Evolutionary conservation across 2,888 invertebrate genomes (phyloP), one percentile per base, ranked within the genome.

Genomic region (Machimus rusticus): DNA sequence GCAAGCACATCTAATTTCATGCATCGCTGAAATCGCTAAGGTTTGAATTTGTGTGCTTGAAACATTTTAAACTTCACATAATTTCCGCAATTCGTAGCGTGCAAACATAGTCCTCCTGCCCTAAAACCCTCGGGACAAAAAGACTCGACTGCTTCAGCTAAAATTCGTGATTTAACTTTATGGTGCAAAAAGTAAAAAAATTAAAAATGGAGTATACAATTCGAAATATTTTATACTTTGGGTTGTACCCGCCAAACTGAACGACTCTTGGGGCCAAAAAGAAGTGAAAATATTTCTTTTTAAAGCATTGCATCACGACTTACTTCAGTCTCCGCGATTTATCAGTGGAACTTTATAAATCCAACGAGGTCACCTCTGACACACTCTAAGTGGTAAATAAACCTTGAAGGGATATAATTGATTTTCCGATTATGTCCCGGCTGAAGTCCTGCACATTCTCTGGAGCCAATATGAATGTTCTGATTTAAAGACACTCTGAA

Each of bases 351-450:
- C 14, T 43, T 43, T 39, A 46, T 46, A 39, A 23, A 78, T 34
- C 19, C n/a, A 19, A 5, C 78, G 12, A 23, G 19, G 9, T 14
- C 2, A 23, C 66, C 12, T 23, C 8, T 23, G 66, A 66, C 66
- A 66, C 28, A 34, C 81, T 34, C 8, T 2, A 81, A 81, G 55
- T 55, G 9, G 31, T 81, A 81, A 55, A 28, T 81, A 81, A 81
- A 81, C 37, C 81, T 23, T n/a, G 28, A 31, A 81, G n/a, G 55
- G 55, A 55, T 34, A 28, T 81, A 81, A 57, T 81, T 55, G 81
- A 81, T 81, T 81, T 81, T 55, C 23, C 28, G 81, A 81, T 81
- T 81, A 81, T 81, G 46, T 31, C n/a, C 34, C 16, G 28, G n/a
- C 16, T 55, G 14, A 55, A 81, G 16, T 81, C 12, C 55, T 6